Percentiles rank a stretch among this genome's conserved stretches.
Conservation (phyloP, 2,888 invertebrate species). For the Gibbula magus region DNA sequence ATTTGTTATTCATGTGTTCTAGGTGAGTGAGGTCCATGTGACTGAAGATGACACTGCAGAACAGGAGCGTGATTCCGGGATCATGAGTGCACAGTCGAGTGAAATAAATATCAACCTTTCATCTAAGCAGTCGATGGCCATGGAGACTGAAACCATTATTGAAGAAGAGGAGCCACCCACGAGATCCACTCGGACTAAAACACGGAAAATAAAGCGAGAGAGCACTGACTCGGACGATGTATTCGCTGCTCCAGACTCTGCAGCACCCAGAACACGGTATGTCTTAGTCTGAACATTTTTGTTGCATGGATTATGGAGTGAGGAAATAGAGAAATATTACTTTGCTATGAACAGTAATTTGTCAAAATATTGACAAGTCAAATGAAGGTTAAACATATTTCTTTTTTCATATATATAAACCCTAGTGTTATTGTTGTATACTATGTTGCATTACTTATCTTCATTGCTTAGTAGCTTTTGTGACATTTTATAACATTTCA, state of each 20-base stretch:
- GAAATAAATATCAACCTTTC: slow-evolving; percentile 6
- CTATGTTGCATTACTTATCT: no score
- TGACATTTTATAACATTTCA: background rate
- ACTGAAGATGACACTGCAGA: background rate
- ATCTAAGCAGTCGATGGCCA: background rate
- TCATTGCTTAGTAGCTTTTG: background rate
- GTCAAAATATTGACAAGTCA: no score
- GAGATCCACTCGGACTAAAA: slow-evolving; percentile 31
- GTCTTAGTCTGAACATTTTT: background rate
- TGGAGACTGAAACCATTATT: background rate
- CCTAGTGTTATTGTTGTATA: no score
- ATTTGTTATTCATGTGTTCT: no score
- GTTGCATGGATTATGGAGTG: no score
- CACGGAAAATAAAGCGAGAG: background rate
- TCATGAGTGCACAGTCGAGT: slow-evolving; percentile 28
- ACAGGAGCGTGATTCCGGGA: slow-evolving; percentile 18
- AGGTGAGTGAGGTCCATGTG: background rate
- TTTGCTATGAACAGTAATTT: no score
- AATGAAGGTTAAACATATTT: no score
- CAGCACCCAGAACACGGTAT: slow-evolving; percentile 1
- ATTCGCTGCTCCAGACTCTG: background rate
- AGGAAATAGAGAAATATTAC: no score
- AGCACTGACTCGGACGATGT: background rate
- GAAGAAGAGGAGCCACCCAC: slow-evolving; percentile 34
- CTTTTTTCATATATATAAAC: no score